These are phyloP conservation scores for Nyctibius bracteatus DNA, from an alignment of 2,113 vertebrate species.

Conservation along the genomic window DNA sequence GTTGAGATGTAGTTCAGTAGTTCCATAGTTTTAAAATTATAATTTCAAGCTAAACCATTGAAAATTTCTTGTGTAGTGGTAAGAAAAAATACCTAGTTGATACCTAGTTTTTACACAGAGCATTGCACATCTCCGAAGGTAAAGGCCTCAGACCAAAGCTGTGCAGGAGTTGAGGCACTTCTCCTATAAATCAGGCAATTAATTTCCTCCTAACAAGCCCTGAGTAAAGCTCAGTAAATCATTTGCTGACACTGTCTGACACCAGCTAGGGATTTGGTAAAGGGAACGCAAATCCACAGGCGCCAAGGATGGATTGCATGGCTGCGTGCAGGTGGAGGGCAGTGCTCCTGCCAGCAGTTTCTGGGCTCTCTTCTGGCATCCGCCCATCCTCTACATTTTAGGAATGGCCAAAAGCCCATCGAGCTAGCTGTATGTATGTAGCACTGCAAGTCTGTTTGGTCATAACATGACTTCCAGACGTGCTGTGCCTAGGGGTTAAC, in stretches of 20 bases:
- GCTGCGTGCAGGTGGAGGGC: not conserved
- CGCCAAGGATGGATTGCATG: not conserved
- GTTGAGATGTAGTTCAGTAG: not conserved
- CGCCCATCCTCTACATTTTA: not conserved
- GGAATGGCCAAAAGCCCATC: not conserved
- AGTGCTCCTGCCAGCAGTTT: not conserved
- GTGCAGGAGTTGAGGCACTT: not conserved
- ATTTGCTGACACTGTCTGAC: not conserved
- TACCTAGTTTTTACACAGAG: not conserved
- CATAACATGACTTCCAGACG: not conserved
- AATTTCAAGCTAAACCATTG: not conserved
- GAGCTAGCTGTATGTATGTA: not conserved
- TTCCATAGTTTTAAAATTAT: not conserved
- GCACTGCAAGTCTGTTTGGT: not conserved
- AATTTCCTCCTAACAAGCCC: not conserved
- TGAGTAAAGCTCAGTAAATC: not conserved
- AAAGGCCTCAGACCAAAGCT: not conserved
- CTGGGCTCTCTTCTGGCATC: not conserved
- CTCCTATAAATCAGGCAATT: not conserved
- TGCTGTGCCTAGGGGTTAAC: not conserved
- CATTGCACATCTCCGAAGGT: not conserved
- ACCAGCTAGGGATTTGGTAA: not conserved
- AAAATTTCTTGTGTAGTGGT: not conserved
- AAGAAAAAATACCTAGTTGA: not conserved
- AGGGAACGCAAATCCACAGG: not conserved